Percentiles rank a stretch among this genome's conserved stretches.
phyloP scores from a whole-genome alignment of 1,140 invertebrate genomes.

The Adelges cooleyi region DNA sequence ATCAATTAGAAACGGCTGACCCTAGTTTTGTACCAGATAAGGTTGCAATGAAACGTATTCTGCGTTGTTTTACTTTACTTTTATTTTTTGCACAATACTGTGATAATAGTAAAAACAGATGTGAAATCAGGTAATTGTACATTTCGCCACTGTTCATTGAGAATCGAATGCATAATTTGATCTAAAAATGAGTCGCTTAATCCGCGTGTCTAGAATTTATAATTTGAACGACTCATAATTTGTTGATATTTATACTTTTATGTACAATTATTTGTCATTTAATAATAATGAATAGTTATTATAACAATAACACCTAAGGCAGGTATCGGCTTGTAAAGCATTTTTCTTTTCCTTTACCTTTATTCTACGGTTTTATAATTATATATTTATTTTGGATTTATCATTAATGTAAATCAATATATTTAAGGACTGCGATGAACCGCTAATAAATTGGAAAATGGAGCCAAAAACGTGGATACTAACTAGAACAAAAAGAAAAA shows the following conservation, averaged over 20 bases:
- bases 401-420: too few relatives aligned
- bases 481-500: too few relatives aligned
- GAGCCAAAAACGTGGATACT: too few relatives aligned
- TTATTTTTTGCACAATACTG: conserved; percentile 6
- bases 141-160: conserved; percentile 2
- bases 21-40: neutral
- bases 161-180: conserved; percentile 6
- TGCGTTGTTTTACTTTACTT: neutral
- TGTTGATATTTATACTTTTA: neutral
- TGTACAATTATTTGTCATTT: too few relatives aligned
- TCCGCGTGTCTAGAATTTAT: conserved; percentile 9
- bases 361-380: too few relatives aligned
- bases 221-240: neutral
- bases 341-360: too few relatives aligned
- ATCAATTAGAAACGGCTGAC: conserved; percentile 3
- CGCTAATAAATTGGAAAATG: too few relatives aligned
- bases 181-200: neutral
- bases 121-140: conserved; percentile 14
- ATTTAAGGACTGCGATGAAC: too few relatives aligned
- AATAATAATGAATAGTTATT: too few relatives aligned
- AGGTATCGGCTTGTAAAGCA: too few relatives aligned
- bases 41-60: conserved; percentile 1
- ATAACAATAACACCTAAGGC: too few relatives aligned
- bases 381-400: too few relatives aligned
- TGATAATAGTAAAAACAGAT: neutral